phyloP scores from a whole-genome alignment of 2,113 vertebrate species.

The Ailuropoda melanoleuca region DNA sequence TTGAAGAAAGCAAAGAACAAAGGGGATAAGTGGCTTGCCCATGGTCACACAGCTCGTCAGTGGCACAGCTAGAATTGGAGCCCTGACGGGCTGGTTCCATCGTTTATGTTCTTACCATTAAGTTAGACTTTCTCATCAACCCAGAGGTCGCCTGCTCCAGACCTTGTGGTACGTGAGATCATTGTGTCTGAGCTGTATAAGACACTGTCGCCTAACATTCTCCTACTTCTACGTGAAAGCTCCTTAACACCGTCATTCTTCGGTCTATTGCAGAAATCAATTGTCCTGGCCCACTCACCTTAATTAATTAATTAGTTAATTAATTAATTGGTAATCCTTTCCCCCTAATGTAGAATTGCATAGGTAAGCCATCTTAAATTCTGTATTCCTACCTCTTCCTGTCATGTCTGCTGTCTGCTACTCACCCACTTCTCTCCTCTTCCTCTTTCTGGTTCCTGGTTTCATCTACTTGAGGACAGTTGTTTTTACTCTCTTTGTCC shows the following conservation, averaged over 20 bases:
- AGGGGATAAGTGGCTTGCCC: not conserved
- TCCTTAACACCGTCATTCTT: not conserved
- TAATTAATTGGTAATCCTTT: not conserved
- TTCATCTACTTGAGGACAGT: not conserved
- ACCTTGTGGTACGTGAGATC: not conserved
- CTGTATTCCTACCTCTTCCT: not conserved
- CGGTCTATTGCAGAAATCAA: not conserved
- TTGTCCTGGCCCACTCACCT: not conserved
- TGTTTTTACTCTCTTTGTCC: not conserved
- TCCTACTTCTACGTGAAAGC: not conserved
- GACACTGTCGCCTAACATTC: not conserved
- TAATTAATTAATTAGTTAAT: not conserved
- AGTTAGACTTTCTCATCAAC: not conserved
- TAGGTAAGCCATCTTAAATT: not conserved
- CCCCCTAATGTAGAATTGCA: not conserved
- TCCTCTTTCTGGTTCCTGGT: not conserved
- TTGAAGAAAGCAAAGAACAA: not conserved
- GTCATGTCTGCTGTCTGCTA: not conserved
- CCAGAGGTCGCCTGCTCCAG: not conserved
- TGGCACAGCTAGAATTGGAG: not conserved
- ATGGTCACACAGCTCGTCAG: not conserved
- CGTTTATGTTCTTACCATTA: not conserved
- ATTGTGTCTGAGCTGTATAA: not conserved
- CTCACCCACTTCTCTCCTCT: not conserved
- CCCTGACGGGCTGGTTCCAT: not conserved